These are phyloP conservation scores for Trichopoda pennipes DNA, from an alignment of 2,888 invertebrate species.

Conservation along the genomic window DNA sequence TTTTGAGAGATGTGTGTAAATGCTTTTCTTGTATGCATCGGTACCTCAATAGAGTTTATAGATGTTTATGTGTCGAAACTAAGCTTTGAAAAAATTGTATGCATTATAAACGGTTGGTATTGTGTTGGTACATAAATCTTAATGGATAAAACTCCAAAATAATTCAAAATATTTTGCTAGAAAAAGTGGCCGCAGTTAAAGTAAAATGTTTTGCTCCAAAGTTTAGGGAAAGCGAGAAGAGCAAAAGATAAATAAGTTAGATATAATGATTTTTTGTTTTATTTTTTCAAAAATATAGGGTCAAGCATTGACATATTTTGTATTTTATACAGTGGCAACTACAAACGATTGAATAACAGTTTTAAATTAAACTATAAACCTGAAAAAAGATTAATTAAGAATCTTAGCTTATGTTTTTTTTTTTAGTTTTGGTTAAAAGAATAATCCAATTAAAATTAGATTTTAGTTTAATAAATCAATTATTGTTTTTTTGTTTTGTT, in stretches of 20 bases:
- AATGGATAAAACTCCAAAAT: conserved; percentile 49
- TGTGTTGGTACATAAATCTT: conserved; percentile 35
- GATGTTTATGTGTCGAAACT: conserved; percentile 21
- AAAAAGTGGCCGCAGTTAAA: background rate
- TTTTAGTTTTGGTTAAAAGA: too few relatives aligned
- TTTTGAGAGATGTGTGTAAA: background rate
- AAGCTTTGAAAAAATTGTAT: conserved; percentile 20
- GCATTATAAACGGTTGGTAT: conserved; percentile 13
- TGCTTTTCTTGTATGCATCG: background rate
- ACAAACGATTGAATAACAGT: background rate
- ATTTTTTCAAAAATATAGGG: conserved; percentile 13
- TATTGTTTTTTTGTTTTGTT: too few relatives aligned
- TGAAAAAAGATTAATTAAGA: too few relatives aligned
- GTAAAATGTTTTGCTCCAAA: background rate
- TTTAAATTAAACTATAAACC: too few relatives aligned
- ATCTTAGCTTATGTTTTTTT: too few relatives aligned
- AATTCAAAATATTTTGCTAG: conserved; percentile 18
- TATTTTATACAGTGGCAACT: background rate
- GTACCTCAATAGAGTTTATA: background rate
- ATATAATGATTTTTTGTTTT: conserved; percentile 27
- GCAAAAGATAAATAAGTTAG: conserved; percentile 41
- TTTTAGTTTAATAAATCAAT: too few relatives aligned
- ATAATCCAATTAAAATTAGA: too few relatives aligned
- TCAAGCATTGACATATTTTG: background rate
- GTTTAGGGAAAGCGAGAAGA: background rate